Base-by-base conservation (phyloP, 2,888 invertebrate genomes). In the Hydroisotoma schaefferi region DNA sequence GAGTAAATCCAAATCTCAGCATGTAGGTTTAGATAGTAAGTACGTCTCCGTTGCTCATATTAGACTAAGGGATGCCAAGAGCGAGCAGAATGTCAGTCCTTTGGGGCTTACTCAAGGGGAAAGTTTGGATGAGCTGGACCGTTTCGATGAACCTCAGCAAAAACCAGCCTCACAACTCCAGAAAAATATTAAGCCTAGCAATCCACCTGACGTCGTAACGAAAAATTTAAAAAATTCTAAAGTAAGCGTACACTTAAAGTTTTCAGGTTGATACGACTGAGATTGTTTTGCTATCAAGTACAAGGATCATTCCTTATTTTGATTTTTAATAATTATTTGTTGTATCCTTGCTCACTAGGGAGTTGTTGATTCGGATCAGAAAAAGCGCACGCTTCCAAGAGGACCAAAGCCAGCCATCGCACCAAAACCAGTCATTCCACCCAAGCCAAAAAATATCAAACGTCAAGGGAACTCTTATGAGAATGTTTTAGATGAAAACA, bases 1-100 rank as follows among this genome's bases (percentile, higher is more conserved):
- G 57, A 63, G 43, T 23, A 67, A 68, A 48, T 69, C 69, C 8
- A 68, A 69, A 44, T 65, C 69, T 33, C 68, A 70, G 63, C 66
- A 72, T 60, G 38, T 55, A 48, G 70, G 69, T 37, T 55, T 69
- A 47, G 69, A 67, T 55, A 68, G 66, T 37, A 18, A 55, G 28
- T 69, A 37, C 55, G 67, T 72, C 49, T 72, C 72, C 43, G 70
- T 69, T 49, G 70, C 72, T 63, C 71, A 71, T 57, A 70, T 70
- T 48, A 67, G 70, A 63, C 67, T 71, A 27, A 56, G 71, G 54
- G 72, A 72, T 70, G 71, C 71, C 66, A 72, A 72, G 61, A 72
- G 71, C 62, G 72, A 72, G 57, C 67, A 68, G 57, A 72, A 72
- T 57, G 69, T 72, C 25, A 62, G 67, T 55, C 68, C 63, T 29